phyloP scores from a whole-genome alignment of 2,797 vertebrate genomes.

The Gobionotothen gibberifrons region DNA sequence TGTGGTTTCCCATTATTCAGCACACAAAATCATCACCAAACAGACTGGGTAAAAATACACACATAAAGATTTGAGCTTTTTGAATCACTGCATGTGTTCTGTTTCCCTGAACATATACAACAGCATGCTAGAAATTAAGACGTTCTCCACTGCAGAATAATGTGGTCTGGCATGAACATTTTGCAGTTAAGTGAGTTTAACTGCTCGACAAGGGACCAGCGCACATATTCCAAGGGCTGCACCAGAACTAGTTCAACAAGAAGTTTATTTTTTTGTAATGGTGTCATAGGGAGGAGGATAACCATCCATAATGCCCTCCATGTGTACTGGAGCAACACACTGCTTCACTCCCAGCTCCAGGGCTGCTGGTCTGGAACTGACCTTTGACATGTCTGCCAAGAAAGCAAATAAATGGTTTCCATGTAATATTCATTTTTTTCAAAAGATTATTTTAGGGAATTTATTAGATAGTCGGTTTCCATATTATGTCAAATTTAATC shows the following conservation, averaged over 20 bases:
- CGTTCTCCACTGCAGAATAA: conserved; percentile 8
- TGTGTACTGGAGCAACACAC: conserved; percentile 23
- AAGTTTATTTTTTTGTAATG: neutral
- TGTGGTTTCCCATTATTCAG: conserved; percentile 62
- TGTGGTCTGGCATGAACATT: neutral
- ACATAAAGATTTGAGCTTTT: conserved; percentile 9
- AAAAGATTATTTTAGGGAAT: no score
- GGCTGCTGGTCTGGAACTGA: conserved; percentile 21
- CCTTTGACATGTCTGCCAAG: conserved; percentile 29
- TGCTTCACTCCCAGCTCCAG: conserved; percentile 2
- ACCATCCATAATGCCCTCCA: neutral
- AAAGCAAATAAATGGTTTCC: neutral
- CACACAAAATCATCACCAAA: conserved; percentile 71
- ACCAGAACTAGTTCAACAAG: conserved; percentile 1
- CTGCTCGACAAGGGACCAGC: neutral
- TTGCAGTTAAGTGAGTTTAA: conserved; percentile 7
- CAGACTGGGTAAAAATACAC: conserved; percentile 53
- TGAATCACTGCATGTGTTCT: conserved; percentile 30
- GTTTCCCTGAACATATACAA: conserved; percentile 28
- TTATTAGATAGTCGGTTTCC: neutral
- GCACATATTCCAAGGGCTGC: neutral
- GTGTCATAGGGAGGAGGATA: neutral
- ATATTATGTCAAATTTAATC: neutral
- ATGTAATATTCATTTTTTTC: no score
- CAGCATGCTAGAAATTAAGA: conserved; percentile 22